phyloP scores from a whole-genome alignment of 2,797 vertebrate species.

The Sebastes oblongus region DNA sequence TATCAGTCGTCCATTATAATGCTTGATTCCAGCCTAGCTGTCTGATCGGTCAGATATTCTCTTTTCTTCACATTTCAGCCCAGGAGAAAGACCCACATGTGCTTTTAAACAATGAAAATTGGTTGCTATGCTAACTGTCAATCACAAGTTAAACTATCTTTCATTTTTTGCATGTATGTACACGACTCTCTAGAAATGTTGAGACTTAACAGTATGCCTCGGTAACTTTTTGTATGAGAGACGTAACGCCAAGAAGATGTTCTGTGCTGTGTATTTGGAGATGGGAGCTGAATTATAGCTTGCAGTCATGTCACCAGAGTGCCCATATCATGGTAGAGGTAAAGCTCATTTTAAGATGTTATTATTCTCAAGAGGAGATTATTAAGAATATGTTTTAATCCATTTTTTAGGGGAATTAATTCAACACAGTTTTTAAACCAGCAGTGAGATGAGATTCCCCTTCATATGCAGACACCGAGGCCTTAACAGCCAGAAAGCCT shows the following conservation, averaged over 20 bases:
- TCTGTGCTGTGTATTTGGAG: conserved; percentile 10
- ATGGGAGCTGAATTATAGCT: background rate
- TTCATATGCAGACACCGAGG: background rate
- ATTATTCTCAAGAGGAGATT: background rate
- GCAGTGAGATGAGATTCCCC: background rate
- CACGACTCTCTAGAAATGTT: conserved; percentile 14
- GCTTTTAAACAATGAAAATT: background rate
- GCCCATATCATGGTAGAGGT: background rate
- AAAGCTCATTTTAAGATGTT: background rate
- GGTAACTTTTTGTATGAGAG: background rate
- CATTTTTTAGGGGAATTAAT: background rate
- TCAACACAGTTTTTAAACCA: background rate
- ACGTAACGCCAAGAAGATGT: background rate
- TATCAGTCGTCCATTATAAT: conserved; percentile 4
- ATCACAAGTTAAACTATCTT: background rate
- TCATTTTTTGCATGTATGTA: conserved; percentile 25
- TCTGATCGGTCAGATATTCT: background rate
- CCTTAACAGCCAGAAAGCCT: background rate
- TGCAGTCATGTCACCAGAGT: background rate
- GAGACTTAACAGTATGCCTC: background rate
- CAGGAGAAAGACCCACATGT: background rate
- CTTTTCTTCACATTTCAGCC: conserved; percentile 15
- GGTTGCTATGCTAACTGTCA: conserved; percentile 11
- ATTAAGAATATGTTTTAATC: background rate
- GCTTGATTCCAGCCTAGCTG: background rate